phyloP scores from a whole-genome alignment of 2,113 vertebrate genomes.

The Gracilinanus agilis region DNA sequence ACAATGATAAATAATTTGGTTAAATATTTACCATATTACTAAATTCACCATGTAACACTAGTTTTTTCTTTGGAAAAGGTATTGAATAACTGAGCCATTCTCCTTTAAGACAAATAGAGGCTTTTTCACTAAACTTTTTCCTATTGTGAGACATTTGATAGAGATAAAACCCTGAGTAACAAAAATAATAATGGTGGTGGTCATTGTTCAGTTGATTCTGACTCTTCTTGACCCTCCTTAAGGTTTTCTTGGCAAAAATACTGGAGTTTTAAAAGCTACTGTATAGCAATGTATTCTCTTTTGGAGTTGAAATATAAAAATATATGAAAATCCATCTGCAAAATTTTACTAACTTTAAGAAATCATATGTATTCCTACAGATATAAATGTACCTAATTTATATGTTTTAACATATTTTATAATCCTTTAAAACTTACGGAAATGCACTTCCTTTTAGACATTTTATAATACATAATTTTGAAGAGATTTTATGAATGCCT shows the following conservation, averaged over 20 bases:
- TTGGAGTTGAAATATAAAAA: constrained; percentile 22
- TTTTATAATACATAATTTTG: constrained; percentile 24
- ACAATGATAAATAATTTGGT: constrained; percentile 40
- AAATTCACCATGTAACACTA: neutral
- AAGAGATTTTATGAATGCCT: constrained; percentile 11
- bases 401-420: neutral
- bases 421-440: constrained; percentile 3
- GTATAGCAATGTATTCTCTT: neutral
- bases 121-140: constrained; percentile 16
- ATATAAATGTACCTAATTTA: neutral
- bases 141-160: constrained; percentile 29
- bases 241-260: neutral
- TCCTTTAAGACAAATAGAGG: constrained; percentile 39
- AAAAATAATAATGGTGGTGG: neutral
- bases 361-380: neutral
- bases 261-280: neutral
- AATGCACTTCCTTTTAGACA: constrained; percentile 17
- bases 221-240: neutral
- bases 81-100: constrained; percentile 25
- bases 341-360: constrained; percentile 1
- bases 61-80: constrained; percentile 25
- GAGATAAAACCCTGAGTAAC: constrained; percentile 11
- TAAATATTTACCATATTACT: constrained; percentile 40
- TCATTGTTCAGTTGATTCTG: neutral
- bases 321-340: neutral